phyloP scores from a whole-genome alignment of 2,113 vertebrate genomes.

The Embiotoca jacksoni region DNA sequence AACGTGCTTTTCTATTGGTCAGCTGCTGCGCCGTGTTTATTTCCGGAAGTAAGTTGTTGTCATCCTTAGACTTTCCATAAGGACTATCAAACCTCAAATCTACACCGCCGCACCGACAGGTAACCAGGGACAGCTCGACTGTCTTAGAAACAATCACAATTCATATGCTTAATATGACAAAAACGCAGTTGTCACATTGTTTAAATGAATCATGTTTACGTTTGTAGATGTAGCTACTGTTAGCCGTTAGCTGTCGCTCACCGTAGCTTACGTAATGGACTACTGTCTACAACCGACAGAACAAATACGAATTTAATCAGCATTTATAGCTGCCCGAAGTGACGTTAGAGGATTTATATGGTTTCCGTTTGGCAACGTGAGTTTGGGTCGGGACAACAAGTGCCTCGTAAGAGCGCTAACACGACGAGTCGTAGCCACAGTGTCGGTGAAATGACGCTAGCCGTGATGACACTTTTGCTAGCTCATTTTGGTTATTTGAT shows the following conservation, averaged over 20 bases:
- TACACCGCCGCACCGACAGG: conserved; percentile 31
- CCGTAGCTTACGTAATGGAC: conserved; percentile 59
- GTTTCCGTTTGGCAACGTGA: background rate
- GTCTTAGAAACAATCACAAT: background rate
- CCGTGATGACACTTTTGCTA: conserved; percentile 21
- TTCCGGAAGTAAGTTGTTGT: conserved; percentile 77
- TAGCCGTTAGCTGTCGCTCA: conserved; percentile 62
- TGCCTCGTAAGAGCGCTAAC: background rate
- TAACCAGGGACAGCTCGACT: background rate
- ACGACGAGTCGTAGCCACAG: background rate
- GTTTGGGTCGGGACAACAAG: no score
- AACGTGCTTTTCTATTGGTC: conserved; percentile 54
- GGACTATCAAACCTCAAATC: conserved; percentile 8
- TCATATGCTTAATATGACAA: no score
- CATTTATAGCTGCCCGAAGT: rapidly evolving
- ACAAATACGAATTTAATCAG: background rate
- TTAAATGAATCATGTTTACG: background rate
- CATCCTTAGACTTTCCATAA: conserved; percentile 53
- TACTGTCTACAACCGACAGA: background rate
- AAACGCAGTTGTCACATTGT: background rate
- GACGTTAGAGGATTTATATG: no score
- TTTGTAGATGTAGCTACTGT: conserved; percentile 25
- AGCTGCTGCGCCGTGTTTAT: conserved; percentile 63
- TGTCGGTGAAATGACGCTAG: conserved; percentile 31
- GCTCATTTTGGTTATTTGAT: background rate